A percentile compares a stretch with the other conserved stretches of the same genome.
Evolutionary conservation across 2,797 vertebrate genomes (phyloP).

Genomic region (Peromyscus attwateri): DNA sequence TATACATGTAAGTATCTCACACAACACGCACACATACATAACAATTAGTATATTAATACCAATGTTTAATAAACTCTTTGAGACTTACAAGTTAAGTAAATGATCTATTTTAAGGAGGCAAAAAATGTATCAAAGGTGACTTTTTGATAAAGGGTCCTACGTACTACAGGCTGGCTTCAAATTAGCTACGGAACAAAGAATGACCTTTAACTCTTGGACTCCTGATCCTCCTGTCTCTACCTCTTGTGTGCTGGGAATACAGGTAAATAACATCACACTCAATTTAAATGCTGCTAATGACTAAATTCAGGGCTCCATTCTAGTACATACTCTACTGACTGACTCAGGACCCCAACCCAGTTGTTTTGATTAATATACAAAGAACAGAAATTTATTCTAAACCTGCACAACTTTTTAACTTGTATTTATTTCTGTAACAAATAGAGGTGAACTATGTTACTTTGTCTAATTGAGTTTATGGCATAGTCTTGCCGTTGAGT

Average conservation of each 20-base stretch:
- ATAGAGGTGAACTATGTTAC: not conserved
- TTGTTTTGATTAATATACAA: not conserved
- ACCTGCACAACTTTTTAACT: not conserved
- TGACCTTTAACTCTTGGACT: not conserved
- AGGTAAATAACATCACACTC: not conserved
- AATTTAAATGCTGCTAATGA: not conserved
- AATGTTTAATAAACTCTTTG: not conserved
- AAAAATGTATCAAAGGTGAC: not conserved
- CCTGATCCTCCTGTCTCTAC: not conserved
- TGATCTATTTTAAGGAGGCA: not conserved
- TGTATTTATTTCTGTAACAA: not conserved
- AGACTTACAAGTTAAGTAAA: not conserved
- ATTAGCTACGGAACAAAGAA: not conserved
- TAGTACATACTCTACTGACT: not conserved
- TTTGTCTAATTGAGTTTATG: not conserved
- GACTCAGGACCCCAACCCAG: not conserved
- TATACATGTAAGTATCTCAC: not conserved
- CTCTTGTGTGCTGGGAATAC: not conserved
- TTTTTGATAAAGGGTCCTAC: not conserved
- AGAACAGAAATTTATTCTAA: not conserved
- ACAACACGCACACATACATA: not conserved
- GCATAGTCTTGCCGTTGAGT: not conserved
- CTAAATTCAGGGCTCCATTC: not conserved
- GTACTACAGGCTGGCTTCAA: not conserved
- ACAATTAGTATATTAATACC: conserved; percentile 14